Base-by-base conservation (phyloP, 2,888 invertebrate genomes). In the Hypsopygia costalis region DNA sequence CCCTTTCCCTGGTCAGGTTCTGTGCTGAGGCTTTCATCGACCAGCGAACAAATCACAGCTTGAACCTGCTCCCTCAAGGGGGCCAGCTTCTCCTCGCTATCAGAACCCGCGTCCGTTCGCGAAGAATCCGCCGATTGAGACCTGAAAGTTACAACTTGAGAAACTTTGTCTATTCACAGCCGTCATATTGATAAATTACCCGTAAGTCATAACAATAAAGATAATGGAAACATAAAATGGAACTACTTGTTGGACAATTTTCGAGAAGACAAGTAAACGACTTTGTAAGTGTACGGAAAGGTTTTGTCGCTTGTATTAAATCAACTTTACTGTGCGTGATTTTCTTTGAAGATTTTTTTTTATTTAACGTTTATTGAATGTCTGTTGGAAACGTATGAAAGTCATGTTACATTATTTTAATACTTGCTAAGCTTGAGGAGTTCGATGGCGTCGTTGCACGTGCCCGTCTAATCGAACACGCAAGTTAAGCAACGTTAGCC, bases 1-100 rank as follows among this genome's bases (percentile, higher is more conserved):
- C 92, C 92, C 59, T 93, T 93, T 34, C 93, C 91, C 66, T 93
- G 88, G 51, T 89, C 93, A 1, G 93, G 93, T 49, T 93, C 92
- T 1, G 91, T 91, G 53, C 93, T 93, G 11, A 93, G 87, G 59
- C 92, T 92, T 34, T 90, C 90, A 53, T 91, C 92, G 16, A 93
- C 86, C 46, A 93, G 78, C 16, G 81, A 72, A 59, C 92, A 90
- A 21, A 93, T 72, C 38, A 91, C 91, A 27, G 90, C 83, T 46
- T 91, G 86, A 31, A 93, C 83, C 11, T 87, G 77, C 47, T 91
- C 91, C 47, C 92, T 91, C 55, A 93, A 90, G 32, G 91, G 90
- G 20, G 87, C 88, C 36, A 93, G 69, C 58, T 93, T 93, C 38
- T 90, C 85, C 40, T 92, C 92, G 31, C 87, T 82, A 58, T 93